Percentiles rank a stretch among this genome's conserved stretches.
Evolutionary conservation across 2,888 invertebrate genomes (phyloP).

Genomic region (Synergus japonicus): DNA sequence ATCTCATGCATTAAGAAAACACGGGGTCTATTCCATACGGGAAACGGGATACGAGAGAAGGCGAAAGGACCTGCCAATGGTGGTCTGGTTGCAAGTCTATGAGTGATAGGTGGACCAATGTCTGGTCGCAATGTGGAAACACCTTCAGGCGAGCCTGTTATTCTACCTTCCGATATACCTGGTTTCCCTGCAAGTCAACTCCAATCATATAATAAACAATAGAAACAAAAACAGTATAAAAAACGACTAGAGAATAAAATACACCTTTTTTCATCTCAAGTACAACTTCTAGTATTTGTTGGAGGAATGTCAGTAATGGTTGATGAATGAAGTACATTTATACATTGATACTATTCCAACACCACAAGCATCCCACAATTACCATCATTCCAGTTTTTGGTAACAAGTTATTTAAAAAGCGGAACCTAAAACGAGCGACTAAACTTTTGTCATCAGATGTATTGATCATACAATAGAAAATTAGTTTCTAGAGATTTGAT

Average conservation of each 20-base stretch:
- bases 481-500: not conserved
- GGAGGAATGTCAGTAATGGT: not conserved
- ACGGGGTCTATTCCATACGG: slow-evolving; percentile 87
- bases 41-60: slow-evolving; percentile 91
- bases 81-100: slow-evolving; percentile 80
- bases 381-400: not conserved
- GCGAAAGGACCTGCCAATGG: slow-evolving; percentile 94
- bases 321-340: not conserved
- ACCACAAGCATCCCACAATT: not conserved
- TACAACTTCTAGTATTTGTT: not conserved
- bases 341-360: not conserved
- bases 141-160: slow-evolving; percentile 71
- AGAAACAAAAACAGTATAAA: slow-evolving; percentile 21
- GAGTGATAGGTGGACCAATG: slow-evolving; percentile 78
- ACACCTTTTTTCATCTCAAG: not conserved
- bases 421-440: not conserved
- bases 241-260: not conserved
- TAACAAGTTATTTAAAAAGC: not conserved
- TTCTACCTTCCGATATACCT: slow-evolving; percentile 73
- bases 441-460: not conserved
- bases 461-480: slow-evolving; percentile 11
- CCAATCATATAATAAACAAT: slow-evolving; percentile 45
- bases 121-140: slow-evolving; percentile 76
- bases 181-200: slow-evolving; percentile 73
- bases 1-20: slow-evolving; percentile 87